Conservation (phyloP, 2,888 invertebrate genomes). For the Ypsolopha sequella region DNA sequence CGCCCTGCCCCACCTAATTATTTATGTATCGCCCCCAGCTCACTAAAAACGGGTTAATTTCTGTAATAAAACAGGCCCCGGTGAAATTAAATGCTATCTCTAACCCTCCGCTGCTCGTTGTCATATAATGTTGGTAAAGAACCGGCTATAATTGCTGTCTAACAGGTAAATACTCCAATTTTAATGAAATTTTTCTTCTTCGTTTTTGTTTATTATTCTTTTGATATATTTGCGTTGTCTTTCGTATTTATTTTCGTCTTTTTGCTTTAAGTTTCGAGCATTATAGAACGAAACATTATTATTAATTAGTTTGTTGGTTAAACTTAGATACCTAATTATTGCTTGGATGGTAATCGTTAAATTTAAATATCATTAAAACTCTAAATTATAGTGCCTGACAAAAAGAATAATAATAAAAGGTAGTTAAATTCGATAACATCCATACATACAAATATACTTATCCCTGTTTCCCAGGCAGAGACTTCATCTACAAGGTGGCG, state of each 20-base stretch:
- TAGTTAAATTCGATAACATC: no score
- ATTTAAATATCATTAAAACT: no score
- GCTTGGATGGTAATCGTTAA: no score
- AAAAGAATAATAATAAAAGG: no score
- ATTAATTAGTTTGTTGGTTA: no score
- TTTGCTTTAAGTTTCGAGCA: no score
- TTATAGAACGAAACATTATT: no score
- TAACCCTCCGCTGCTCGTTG: slow-evolving; percentile 6
- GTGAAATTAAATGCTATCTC: slow-evolving; percentile 39
- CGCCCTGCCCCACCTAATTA: slow-evolving; percentile 35
- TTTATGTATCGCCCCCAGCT: slow-evolving; percentile 35
- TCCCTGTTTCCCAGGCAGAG: no score
- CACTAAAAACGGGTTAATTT: slow-evolving; percentile 56
- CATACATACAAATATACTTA: no score
- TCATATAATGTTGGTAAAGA: background rate
- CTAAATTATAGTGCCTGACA: no score
- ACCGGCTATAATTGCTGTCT: background rate
- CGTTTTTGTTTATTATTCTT: slow-evolving; percentile 12
- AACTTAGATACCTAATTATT: no score
- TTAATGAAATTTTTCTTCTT: slow-evolving; percentile 42
- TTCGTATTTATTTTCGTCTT: background rate
- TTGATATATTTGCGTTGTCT: background rate
- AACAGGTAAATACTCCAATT: slow-evolving; percentile 36
- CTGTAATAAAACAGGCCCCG: slow-evolving; percentile 42
- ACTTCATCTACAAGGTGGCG: no score